Evolutionary conservation across 2,797 vertebrate species (phyloP).

Genomic region (Euphonia xanthogaster): DNA sequence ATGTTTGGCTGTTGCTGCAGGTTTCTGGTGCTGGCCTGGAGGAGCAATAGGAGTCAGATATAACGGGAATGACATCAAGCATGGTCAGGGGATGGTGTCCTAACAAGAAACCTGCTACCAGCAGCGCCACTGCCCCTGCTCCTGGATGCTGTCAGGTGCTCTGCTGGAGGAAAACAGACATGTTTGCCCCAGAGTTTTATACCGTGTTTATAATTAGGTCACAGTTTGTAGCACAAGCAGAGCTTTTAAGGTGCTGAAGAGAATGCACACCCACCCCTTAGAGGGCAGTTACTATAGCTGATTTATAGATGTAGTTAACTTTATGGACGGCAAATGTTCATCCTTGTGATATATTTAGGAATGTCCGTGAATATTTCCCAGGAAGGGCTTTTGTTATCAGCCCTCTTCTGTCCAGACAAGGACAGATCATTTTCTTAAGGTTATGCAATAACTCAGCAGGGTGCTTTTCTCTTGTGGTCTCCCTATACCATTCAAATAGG

Average conservation of each 20-base stretch:
- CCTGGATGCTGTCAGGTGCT: background rate
- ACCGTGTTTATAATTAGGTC: background rate
- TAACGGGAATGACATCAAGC: background rate
- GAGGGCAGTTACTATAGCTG: background rate
- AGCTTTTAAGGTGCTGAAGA: background rate
- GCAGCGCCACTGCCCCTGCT: background rate
- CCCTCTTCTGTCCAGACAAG: background rate
- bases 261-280: background rate
- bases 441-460: background rate
- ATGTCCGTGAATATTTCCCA: background rate
- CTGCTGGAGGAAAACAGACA: background rate
- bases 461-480: background rate
- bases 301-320: background rate
- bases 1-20: background rate
- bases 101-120: background rate
- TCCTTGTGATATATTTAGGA: background rate
- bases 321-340: background rate
- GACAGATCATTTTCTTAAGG: background rate
- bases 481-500: background rate
- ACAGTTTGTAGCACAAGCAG: background rate
- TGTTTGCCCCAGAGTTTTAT: background rate
- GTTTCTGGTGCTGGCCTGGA: background rate
- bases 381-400: slow-evolving; percentile 4
- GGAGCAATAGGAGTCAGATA: background rate
- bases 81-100: background rate